Evolutionary conservation across 2,797 vertebrate genomes (phyloP).

Genomic region (Cercopithecus diana): DNA sequence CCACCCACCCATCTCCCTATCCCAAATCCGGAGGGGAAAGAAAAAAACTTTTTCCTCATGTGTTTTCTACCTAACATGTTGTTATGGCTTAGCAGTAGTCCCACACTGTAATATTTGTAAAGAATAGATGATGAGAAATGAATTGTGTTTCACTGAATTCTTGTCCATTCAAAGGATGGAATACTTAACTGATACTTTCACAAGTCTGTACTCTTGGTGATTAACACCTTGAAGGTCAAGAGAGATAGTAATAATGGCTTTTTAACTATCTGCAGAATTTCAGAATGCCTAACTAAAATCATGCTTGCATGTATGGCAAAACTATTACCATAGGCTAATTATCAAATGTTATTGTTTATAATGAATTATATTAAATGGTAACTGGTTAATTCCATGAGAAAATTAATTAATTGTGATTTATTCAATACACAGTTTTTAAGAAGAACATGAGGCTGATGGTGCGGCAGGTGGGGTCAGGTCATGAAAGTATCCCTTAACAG

Average conservation of each 20-base stretch:
- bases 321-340: background rate
- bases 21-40: background rate
- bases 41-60: background rate
- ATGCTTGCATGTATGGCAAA: background rate
- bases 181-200: background rate
- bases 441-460: background rate
- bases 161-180: background rate
- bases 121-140: background rate
- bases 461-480: rapidly evolving
- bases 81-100: background rate
- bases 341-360: background rate
- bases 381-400: background rate
- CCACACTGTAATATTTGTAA: background rate
- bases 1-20: background rate
- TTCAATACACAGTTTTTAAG: background rate
- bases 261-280: background rate
- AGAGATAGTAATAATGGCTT: background rate
- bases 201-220: background rate
- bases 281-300: background rate
- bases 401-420: background rate
- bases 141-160: background rate
- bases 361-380: background rate
- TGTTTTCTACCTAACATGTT: background rate
- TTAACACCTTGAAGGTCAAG: background rate
- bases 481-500: background rate